These are phyloP conservation scores for Dendroctonus ponderosae DNA, from an alignment of 1,140 invertebrate species.

Conservation along the genomic window DNA sequence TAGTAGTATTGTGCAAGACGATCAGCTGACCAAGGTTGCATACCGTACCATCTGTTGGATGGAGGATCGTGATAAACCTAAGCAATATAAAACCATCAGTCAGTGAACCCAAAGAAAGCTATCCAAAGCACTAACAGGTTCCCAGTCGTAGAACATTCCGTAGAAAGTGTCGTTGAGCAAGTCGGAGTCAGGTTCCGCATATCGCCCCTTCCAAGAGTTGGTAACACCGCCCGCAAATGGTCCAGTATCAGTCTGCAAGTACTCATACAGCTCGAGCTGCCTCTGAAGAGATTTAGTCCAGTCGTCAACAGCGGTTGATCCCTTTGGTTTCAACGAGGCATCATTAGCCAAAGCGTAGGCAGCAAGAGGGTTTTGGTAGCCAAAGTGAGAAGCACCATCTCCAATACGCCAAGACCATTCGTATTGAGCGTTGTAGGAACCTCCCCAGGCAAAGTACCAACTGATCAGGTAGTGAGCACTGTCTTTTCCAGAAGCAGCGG, in stretches of 20 bases:
- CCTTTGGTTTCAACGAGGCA: conserved; percentile 30
- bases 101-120: not conserved
- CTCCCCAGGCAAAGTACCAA: conserved; percentile 38
- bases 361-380: conserved; percentile 37
- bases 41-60: conserved; percentile 39
- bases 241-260: conserved; percentile 32
- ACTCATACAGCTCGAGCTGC: conserved; percentile 36
- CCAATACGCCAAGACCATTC: conserved; percentile 37
- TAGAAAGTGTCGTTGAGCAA: conserved; percentile 33
- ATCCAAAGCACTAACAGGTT: conserved; percentile 18
- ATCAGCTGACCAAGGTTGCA: conserved; percentile 37
- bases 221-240: conserved; percentile 36
- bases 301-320: conserved; percentile 34
- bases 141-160: conserved; percentile 38
- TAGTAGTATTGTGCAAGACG: conserved; percentile 37
- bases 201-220: conserved; percentile 35
- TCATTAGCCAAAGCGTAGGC: conserved; percentile 33
- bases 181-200: conserved; percentile 24
- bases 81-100: not conserved
- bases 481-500: conserved; percentile 33
- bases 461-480: conserved; percentile 36
- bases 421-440: conserved; percentile 31
- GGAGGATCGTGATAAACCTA: conserved; percentile 35
- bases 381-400: conserved; percentile 37
- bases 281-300: conserved; percentile 30